Percentiles rank a stretch among this genome's conserved stretches.
Evolutionary conservation across 2,888 invertebrate genomes (phyloP).

Genomic region (Gnatocerus cornutus): DNA sequence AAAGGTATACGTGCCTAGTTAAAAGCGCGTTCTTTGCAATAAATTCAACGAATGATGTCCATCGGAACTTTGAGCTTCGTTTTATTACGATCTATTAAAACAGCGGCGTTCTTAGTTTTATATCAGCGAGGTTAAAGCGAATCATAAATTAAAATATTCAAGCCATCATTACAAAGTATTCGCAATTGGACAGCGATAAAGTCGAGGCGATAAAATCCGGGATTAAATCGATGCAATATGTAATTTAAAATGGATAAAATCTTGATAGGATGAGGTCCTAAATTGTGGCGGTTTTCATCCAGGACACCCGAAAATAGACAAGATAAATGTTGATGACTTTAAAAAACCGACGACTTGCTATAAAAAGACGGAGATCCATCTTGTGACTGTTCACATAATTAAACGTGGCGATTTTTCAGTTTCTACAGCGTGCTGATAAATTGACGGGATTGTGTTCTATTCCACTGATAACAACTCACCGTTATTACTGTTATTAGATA

Average conservation of each 20-base stretch:
- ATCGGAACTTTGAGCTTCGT: constrained; percentile 61
- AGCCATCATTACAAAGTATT: constrained; percentile 60
- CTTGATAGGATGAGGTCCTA: constrained; percentile 7
- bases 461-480: too few relatives aligned
- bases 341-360: constrained; percentile 57
- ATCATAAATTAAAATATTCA: constrained; percentile 65
- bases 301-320: constrained; percentile 53
- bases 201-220: constrained; percentile 45
- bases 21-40: constrained; percentile 59
- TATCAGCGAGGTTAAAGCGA: constrained; percentile 57
- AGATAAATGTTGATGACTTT: constrained; percentile 52
- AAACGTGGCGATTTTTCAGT: constrained; percentile 66
- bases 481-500: neutral
- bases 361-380: constrained; percentile 59
- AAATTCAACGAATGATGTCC: constrained; percentile 62
- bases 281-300: constrained; percentile 13
- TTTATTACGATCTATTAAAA: constrained; percentile 65
- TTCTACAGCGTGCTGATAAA: constrained; percentile 62
- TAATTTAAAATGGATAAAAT: constrained; percentile 25
- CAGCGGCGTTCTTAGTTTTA: constrained; percentile 64
- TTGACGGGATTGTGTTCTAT: constrained; percentile 50
- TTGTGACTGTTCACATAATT: constrained; percentile 62
- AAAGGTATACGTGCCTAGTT: constrained; percentile 49
- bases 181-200: constrained; percentile 49
- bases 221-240: constrained; percentile 44